phyloP scores from a whole-genome alignment of 2,113 vertebrate genomes.

The Corydoras maculifer region DNA sequence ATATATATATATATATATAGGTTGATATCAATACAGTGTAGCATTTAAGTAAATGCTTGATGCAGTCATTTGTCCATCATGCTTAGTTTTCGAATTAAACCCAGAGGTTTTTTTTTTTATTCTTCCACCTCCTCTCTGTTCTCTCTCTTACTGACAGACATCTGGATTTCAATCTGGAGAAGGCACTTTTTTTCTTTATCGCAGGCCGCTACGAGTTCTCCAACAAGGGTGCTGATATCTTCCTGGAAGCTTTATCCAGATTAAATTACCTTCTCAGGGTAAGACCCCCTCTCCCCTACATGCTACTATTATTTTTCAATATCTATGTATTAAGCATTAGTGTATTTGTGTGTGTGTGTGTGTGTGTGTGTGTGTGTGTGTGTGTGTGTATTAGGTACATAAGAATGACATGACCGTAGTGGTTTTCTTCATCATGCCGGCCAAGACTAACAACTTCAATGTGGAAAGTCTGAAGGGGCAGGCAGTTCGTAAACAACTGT shows the following conservation, averaged over 20 bases:
- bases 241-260: constrained; percentile 89
- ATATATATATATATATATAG: too few relatives aligned
- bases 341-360: background rate
- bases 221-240: constrained; percentile 95
- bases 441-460: constrained; percentile 95
- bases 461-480: constrained; percentile 96
- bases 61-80: too few relatives aligned
- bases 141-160: constrained; percentile 65
- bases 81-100: too few relatives aligned
- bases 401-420: constrained; percentile 83
- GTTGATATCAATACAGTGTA: too few relatives aligned
- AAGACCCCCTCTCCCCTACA: constrained; percentile 22
- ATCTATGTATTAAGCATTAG: background rate
- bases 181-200: constrained; percentile 93
- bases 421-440: constrained; percentile 97
- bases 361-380: background rate
- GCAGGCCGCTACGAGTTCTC: constrained; percentile 94
- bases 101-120: too few relatives aligned
- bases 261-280: constrained; percentile 92
- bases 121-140: background rate
- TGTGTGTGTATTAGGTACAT: constrained; percentile 69
- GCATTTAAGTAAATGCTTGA: too few relatives aligned
- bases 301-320: background rate
- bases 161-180: constrained; percentile 90
- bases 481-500: constrained; percentile 90